These are phyloP conservation scores for Whitmania pigra DNA, from an alignment of 1,140 invertebrate species.

Conservation along the genomic window DNA sequence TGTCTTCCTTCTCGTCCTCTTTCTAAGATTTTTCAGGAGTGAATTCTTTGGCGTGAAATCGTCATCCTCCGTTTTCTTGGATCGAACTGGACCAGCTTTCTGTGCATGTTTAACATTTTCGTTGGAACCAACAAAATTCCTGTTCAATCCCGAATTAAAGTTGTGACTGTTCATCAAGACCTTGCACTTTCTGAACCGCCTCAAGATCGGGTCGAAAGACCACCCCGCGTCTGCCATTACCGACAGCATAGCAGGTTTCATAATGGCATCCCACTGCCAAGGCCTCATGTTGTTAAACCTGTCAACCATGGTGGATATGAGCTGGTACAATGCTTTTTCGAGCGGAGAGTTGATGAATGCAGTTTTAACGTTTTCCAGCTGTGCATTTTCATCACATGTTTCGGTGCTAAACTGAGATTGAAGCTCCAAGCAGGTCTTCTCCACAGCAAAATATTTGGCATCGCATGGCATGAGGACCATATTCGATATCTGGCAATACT, in stretches of 20 bases:
- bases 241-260: constrained; percentile 17
- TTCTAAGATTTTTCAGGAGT: constrained; percentile 4
- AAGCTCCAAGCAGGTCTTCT: constrained; percentile 6
- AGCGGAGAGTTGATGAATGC: constrained; percentile 1
- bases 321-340: background rate
- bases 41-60: background rate
- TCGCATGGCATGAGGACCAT: background rate
- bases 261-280: constrained; percentile 1
- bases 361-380: background rate
- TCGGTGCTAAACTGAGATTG: background rate
- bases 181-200: constrained; percentile 7
- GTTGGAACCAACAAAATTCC: background rate
- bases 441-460: constrained; percentile 6
- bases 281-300: constrained; percentile 8
- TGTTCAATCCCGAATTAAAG: background rate
- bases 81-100: background rate
- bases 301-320: background rate
- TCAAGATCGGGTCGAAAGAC: background rate
- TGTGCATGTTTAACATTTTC: too few relatives aligned
- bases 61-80: background rate
- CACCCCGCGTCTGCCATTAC: constrained; percentile 11
- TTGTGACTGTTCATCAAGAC: background rate
- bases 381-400: background rate
- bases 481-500: constrained; percentile 10
- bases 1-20: constrained; percentile 17